Evolutionary conservation across 2,888 invertebrate species (phyloP).

Genomic region (Drosophila mayaguana): DNA sequence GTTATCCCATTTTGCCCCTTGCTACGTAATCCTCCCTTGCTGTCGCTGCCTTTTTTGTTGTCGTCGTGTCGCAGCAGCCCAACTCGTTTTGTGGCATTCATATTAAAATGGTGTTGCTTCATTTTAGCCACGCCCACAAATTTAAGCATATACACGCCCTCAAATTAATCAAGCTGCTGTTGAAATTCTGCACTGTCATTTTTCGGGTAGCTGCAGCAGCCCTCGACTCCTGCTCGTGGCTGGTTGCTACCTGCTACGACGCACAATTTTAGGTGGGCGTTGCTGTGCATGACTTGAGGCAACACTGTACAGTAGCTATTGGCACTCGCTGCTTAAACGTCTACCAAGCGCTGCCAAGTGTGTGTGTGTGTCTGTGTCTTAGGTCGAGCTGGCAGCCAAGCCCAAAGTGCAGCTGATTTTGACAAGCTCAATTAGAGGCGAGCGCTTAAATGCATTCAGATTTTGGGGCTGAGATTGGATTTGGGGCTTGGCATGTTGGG

Average conservation of each 20-base stretch:
- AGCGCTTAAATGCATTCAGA: slow-evolving; percentile 17
- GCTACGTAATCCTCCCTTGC: background rate
- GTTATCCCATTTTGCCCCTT: background rate
- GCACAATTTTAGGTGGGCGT: slow-evolving; percentile 29
- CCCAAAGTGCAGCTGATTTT: slow-evolving; percentile 58
- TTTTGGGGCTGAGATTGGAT: slow-evolving; percentile 12
- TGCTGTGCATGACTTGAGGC: slow-evolving; percentile 53
- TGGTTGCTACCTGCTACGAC: slow-evolving; percentile 38
- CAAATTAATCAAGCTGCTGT: slow-evolving; percentile 80
- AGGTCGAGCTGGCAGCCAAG: slow-evolving; percentile 17
- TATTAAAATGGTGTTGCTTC: slow-evolving; percentile 73
- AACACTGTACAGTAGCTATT: slow-evolving; percentile 35
- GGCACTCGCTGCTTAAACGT: slow-evolving; percentile 30
- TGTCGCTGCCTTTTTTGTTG: slow-evolving; percentile 1
- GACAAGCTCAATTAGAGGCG: slow-evolving; percentile 76
- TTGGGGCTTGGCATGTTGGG: slow-evolving; percentile 6
- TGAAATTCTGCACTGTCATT: slow-evolving; percentile 52
- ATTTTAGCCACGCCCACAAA: slow-evolving; percentile 69
- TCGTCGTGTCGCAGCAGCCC: slow-evolving; percentile 25
- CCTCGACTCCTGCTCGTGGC: background rate
- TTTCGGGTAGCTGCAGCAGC: slow-evolving; percentile 12
- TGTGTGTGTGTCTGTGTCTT: slow-evolving; percentile 35
- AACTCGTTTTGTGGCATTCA: slow-evolving; percentile 25
- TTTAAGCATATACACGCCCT: slow-evolving; percentile 67
- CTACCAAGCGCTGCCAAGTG: slow-evolving; percentile 11